These are phyloP conservation scores for Hystrix cristata DNA, from an alignment of 2,113 vertebrate genomes.

Conservation along the genomic window DNA sequence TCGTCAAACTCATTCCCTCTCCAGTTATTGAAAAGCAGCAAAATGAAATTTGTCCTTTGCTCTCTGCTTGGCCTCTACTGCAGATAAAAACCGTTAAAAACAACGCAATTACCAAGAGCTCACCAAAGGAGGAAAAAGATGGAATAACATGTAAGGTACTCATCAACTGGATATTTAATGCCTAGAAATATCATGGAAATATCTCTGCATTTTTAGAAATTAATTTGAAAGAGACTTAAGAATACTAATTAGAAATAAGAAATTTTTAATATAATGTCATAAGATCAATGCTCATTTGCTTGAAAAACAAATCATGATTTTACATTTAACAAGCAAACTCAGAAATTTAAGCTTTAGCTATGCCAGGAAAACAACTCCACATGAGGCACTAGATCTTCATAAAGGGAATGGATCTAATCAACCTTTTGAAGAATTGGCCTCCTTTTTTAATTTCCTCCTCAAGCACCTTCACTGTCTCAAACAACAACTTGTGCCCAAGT, in stretches of 20 bases:
- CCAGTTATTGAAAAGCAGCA: background rate
- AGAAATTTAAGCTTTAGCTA: background rate
- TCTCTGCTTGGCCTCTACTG: background rate
- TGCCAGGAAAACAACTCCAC: background rate
- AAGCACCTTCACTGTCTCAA: background rate
- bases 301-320: slow-evolving; percentile 47
- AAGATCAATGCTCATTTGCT: background rate
- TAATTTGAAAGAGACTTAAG: background rate
- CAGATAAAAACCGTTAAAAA: background rate
- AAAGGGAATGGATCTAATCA: background rate
- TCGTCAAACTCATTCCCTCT: background rate
- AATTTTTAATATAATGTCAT: background rate
- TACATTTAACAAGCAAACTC: slow-evolving; percentile 20
- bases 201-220: slow-evolving; percentile 44
- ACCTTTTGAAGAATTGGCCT: background rate
- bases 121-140: background rate
- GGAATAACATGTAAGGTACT: background rate
- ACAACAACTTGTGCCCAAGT: background rate
- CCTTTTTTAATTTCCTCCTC: too few species aligned
- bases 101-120: background rate
- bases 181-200: background rate
- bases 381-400: slow-evolving; percentile 11
- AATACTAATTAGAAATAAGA: slow-evolving; percentile 34
- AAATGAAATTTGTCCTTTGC: slow-evolving; percentile 30
- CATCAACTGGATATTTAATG: background rate